phyloP scores from a whole-genome alignment of 2,888 invertebrate species.

The Sarcophaga subvicina region DNA sequence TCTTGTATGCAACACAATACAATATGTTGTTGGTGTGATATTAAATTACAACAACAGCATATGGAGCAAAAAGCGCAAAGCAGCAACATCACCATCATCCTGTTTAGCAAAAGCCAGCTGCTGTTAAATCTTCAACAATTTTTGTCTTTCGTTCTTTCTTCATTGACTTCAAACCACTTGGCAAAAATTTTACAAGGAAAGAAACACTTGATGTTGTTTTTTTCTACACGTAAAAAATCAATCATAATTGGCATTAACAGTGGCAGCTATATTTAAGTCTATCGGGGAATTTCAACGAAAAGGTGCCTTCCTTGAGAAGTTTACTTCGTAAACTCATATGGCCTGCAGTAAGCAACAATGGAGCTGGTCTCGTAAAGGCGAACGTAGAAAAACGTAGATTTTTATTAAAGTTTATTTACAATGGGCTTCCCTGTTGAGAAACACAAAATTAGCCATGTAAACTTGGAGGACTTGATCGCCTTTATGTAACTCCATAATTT shows the following conservation, averaged over 20 bases:
- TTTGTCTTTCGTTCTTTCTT: constrained; percentile 6
- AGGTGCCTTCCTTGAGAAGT: too few relatives aligned
- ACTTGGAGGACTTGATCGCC: too few relatives aligned
- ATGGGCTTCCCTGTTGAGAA: too few relatives aligned
- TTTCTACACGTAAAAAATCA: not conserved
- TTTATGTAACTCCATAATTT: too few relatives aligned
- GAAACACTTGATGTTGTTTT: constrained; percentile 12
- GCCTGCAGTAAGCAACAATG: too few relatives aligned
- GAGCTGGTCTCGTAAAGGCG: too few relatives aligned
- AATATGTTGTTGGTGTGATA: constrained; percentile 32
- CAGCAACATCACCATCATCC: constrained; percentile 15
- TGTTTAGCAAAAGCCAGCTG: constrained; percentile 50
- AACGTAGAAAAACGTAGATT: too few relatives aligned
- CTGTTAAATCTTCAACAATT: constrained; percentile 13
- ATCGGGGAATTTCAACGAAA: too few relatives aligned
- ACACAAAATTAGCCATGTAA: too few relatives aligned
- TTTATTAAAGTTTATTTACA: too few relatives aligned
- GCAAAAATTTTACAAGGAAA: constrained; percentile 43
- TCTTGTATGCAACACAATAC: constrained; percentile 36
- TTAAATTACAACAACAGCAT: constrained; percentile 58
- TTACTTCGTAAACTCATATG: too few relatives aligned
- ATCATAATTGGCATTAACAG: constrained; percentile 40
- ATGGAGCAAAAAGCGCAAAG: constrained; percentile 12
- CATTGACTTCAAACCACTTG: constrained; percentile 45
- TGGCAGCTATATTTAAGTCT: not conserved